phyloP scores from a whole-genome alignment of 2,797 vertebrate species.

The Salmo trutta region DNA sequence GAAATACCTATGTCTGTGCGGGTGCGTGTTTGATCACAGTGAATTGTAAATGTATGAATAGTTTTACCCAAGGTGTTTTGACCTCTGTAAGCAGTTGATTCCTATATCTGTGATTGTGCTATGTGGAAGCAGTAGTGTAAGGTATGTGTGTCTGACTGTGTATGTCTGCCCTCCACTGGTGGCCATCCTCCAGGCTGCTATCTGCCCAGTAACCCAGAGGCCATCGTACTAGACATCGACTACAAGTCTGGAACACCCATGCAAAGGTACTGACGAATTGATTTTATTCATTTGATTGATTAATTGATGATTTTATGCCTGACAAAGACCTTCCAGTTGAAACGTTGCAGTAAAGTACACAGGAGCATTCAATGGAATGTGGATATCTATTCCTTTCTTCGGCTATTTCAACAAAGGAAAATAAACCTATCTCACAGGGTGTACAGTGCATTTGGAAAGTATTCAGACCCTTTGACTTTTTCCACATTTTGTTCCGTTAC shows the following conservation, averaged over 20 bases:
- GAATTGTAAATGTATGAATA: not conserved
- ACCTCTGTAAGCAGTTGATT: not conserved
- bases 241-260: slow-evolving; percentile 97
- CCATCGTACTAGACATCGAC: slow-evolving; percentile 96
- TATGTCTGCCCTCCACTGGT: slow-evolving; percentile 2
- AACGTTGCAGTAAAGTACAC: not conserved
- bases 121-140: not conserved
- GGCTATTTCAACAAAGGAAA: not conserved
- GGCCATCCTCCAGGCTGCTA: slow-evolving; percentile 83
- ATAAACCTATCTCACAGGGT: no score
- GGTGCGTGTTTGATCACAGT: not conserved
- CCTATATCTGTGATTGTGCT: not conserved
- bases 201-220: slow-evolving; percentile 96
- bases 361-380: not conserved
- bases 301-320: not conserved
- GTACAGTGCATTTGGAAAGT: no score
- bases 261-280: slow-evolving; percentile 80
- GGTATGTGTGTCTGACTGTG: not conserved
- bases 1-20: not conserved
- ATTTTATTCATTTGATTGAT: no score
- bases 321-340: not conserved
- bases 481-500: no score
- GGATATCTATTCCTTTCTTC: not conserved
- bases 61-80: not conserved
- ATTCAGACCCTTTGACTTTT: no score